A percentile compares a stretch with the other conserved stretches of the same genome.
These are phyloP conservation scores for Pseudomyrmex flavicornis DNA, from an alignment of 1,140 invertebrate species.

Conservation along the genomic window DNA sequence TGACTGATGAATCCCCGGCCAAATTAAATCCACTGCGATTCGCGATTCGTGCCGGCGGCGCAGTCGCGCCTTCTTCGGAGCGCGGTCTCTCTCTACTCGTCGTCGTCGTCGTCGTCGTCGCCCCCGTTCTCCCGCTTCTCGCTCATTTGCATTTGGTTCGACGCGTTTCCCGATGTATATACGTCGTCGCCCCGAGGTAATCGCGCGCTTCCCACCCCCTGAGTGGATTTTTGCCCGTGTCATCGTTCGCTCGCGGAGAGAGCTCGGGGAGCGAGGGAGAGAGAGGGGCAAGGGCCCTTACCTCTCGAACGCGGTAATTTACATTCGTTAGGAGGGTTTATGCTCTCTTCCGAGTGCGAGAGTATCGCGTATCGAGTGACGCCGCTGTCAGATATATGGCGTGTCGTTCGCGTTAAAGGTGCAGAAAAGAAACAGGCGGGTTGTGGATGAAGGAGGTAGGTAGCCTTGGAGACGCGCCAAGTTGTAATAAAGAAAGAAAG, in stretches of 20 bases:
- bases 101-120: not conserved
- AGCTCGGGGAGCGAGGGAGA: no score
- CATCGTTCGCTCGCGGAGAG: constrained; percentile 7
- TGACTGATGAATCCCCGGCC: constrained; percentile 59
- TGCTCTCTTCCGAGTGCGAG: constrained; percentile 43
- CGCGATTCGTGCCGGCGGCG: constrained; percentile 9
- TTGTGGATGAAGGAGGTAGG: constrained; percentile 9
- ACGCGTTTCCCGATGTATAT: constrained; percentile 21
- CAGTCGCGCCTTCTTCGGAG: constrained; percentile 30
- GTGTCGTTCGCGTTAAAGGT: constrained; percentile 58
- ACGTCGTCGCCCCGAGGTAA: constrained; percentile 53
- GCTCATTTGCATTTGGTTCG: constrained; percentile 50
- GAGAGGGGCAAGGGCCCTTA: constrained; percentile 16
- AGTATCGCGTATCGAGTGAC: constrained; percentile 67
- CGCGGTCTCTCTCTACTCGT: not conserved
- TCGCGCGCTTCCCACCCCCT: constrained; percentile 39
- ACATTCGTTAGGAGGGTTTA: constrained; percentile 54
- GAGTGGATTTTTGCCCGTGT: constrained; percentile 37
- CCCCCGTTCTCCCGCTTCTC: constrained; percentile 9
- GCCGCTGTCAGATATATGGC: constrained; percentile 68
- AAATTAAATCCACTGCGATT: constrained; percentile 72
- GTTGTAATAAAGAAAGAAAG: constrained; percentile 2
- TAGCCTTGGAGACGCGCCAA: constrained; percentile 64
- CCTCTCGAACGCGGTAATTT: constrained; percentile 50
- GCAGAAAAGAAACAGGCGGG: constrained; percentile 39